Evolutionary conservation across 2,113 vertebrate species (phyloP), one percentile per base, ranked within the genome.

Genomic region (Trichechus manatus): DNA sequence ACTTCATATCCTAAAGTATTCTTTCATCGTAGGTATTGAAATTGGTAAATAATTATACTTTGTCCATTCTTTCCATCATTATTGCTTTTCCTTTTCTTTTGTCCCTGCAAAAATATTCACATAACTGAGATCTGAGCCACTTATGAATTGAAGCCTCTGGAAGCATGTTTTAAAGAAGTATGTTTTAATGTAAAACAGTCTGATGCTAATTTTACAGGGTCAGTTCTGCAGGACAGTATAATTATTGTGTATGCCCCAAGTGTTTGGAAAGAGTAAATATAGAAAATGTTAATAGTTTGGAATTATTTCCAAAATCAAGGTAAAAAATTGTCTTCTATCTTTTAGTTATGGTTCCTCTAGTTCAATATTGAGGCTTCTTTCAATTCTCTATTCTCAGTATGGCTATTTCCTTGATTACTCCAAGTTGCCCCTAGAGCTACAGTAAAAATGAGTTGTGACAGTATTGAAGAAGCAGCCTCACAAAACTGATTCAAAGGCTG

Each of bases 261-360:
- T 66, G 68, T 44, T 27, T 42, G 4, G 61, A 87, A 50, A 78
- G 23, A 72, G 10, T 19, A 36, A 86, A 44, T 63, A 27, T 66
- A 72, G 87, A 93, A 53, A 83, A 39, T 44, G 33, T 39, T 27
- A 63, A 33, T 56, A 11, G 63, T 75, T 94, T 53, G 17, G 89
- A 94, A 74, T 39, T n/a, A 44, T 83, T 78, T 74, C 66, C 68
- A 36, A 91, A 93, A 68, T 79, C 17, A 86, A 95, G 2, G 6
- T 6, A 36, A 56, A 50, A 53, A 10, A 66, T 42, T 47, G 5
- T 5, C 42, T 70, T 79, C 17, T 68, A n/a, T 78, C 15, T 29
- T 47, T 83, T 42, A 4, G 23, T 50, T 47, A 44, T 64, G 25
- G 9, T 36, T 31, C 4, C 2, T 79, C 0, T 53, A 39, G 11